These are phyloP conservation scores for Polylopha cassiicola DNA, from an alignment of 2,888 invertebrate genomes.

Conservation along the genomic window DNA sequence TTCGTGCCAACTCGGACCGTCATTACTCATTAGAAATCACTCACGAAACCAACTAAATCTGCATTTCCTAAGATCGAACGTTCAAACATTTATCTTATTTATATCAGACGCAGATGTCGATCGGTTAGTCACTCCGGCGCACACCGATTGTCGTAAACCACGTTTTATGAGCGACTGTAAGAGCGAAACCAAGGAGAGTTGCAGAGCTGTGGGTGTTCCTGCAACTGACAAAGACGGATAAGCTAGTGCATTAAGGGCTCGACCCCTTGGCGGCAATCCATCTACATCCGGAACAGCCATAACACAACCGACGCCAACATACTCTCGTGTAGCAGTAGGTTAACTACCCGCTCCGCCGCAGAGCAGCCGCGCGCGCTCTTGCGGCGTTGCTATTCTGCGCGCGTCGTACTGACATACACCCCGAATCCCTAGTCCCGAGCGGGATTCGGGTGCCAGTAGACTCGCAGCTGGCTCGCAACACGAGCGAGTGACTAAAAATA, in stretches of 20 bases:
- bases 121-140: slow-evolving; percentile 18
- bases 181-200: no score
- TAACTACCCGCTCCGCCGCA: neutral
- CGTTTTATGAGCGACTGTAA: slow-evolving; percentile 2
- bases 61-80: slow-evolving; percentile 11
- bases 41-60: slow-evolving; percentile 10
- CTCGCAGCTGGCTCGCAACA: slow-evolving; percentile 38
- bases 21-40: slow-evolving; percentile 14
- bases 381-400: slow-evolving; percentile 28
- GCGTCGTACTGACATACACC: slow-evolving; percentile 29
- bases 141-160: slow-evolving; percentile 14
- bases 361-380: slow-evolving; percentile 5
- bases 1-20: slow-evolving; percentile 19
- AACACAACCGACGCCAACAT: neutral
- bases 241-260: slow-evolving; percentile 5
- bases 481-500: slow-evolving; percentile 69
- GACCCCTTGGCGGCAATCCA: slow-evolving; percentile 16
- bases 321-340: neutral
- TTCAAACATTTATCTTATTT: slow-evolving; percentile 19
- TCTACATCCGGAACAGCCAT: slow-evolving; percentile 4
- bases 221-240: slow-evolving; percentile 3
- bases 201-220: no score
- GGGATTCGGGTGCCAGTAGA: slow-evolving; percentile 22
- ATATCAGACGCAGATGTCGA: slow-evolving; percentile 17
- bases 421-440: slow-evolving; percentile 39